Evolutionary conservation across 2,113 vertebrate genomes (phyloP).

Genomic region (Catharus fuscescens): DNA sequence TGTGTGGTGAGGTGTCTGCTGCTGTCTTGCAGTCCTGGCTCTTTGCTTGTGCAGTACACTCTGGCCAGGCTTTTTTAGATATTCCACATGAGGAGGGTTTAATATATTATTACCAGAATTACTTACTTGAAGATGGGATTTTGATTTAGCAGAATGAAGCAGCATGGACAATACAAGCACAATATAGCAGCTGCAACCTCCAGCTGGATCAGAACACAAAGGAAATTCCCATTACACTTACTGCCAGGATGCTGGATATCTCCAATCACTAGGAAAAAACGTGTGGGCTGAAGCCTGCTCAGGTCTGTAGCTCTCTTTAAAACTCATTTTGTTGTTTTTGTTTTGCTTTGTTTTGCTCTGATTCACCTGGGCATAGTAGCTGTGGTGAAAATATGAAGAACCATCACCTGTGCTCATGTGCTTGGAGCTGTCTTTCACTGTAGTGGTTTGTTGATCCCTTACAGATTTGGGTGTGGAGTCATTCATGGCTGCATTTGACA

Average conservation of each 20-base stretch:
- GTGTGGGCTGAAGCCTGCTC: neutral
- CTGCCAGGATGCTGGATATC: neutral
- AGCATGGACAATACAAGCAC: neutral
- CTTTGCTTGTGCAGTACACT: neutral
- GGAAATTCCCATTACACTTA: accelerated
- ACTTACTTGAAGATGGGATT: neutral
- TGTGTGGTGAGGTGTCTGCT: neutral
- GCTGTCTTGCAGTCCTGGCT: neutral
- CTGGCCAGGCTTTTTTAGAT: neutral
- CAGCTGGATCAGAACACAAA: neutral
- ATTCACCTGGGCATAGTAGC: neutral
- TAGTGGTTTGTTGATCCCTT: neutral
- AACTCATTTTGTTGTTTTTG: neutral
- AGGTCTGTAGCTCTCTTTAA: neutral
- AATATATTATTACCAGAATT: neutral
- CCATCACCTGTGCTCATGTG: accelerated
- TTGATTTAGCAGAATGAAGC: neutral
- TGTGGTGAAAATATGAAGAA: neutral
- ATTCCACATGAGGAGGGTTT: neutral
- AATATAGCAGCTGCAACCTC: neutral
- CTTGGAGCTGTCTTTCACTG: neutral
- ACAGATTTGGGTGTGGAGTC: neutral
- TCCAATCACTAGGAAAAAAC: neutral
- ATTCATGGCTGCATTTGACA: neutral
- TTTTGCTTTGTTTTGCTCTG: neutral